Evolutionary conservation across 2,113 vertebrate species (phyloP).

Genomic region (Rattus norvegicus): GRCr8 NC_086019.1:8933001-8933500

Average conservation of each 20-base stretch:
- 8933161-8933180: background rate
- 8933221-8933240: background rate
- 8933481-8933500: background rate
- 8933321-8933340: background rate
- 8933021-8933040: background rate
- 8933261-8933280: background rate
- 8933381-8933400: background rate
- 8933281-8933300: background rate
- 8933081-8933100: background rate
- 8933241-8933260: background rate
- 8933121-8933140: background rate
- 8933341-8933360: background rate
- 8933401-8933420: background rate
- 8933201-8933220: background rate
- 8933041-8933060: background rate
- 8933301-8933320: background rate
- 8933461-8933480: background rate
- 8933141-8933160: background rate
- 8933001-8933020: background rate
- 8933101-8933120: background rate
- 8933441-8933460: background rate
- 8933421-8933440: background rate
- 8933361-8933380: rapidly evolving
- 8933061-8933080: background rate
- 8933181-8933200: background rate